Evolutionary conservation across 2,797 vertebrate species (phyloP), one percentile per base, ranked within the genome.

Genomic region (Lepilemur septentrionalis): DNA sequence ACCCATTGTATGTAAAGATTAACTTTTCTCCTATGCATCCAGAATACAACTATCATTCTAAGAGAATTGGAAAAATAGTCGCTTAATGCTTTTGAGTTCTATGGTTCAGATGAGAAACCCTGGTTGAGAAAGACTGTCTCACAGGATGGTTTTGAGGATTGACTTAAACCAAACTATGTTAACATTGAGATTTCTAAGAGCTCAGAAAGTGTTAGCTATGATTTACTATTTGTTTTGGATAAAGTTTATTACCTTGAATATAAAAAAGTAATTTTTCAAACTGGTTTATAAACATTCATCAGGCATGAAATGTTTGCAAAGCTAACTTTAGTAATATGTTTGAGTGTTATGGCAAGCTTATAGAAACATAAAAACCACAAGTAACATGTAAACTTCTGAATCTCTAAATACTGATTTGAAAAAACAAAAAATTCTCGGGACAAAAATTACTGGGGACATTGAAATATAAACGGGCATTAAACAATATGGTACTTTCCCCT

Each of bases 381-480:
- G 38, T 41, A 69, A 61, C 17, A 72, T 8, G 6, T 43, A 4
- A 88, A 89, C 5, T 94, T 73, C n/a, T 50, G 13, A 81, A 89
- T 88, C 50, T 86, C 46, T 14, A 38, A 86, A 92, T 85, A 18
- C 13, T 67, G 7, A 41, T 69, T 94, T 86, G 28, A 73, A 78
- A 86, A 83, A 89, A 76, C 10, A 78, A 81, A 73, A 92, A 12
- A 65, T 72, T 81, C 46, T 35, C 72, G 20, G 15, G 4, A 96
- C 35, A 89, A 81, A 94, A 92, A 41, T 22, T 76, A 89, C 17
- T 94, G 63, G 12, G n/a, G 25, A n/a, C 86, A 90, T 18, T 59
- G n/a, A 92, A 92, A 69, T 78, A 92, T 59, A 61, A 94, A 90
- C n/a, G 59, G 43, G 59, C 70, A 76, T 72, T 92, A 96, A 91